Base-by-base conservation (phyloP, 1,140 invertebrate species). In the Pararge aegeria region DNA sequence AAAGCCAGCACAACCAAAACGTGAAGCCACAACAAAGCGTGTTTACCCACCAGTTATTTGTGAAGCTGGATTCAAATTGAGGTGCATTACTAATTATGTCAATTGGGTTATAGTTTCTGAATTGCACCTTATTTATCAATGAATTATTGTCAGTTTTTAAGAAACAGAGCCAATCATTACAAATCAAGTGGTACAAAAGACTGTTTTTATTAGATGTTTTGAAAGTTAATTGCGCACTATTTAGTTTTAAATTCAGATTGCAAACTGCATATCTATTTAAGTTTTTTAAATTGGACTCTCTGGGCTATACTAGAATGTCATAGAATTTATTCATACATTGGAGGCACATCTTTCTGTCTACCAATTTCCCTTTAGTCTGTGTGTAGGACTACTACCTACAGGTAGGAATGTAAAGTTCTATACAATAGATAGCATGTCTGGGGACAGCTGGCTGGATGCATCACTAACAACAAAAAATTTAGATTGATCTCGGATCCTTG, bases 381-480 rank as follows among this genome's bases (percentile, higher is more conserved):
- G 12, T 49, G 13, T 16, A 29, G 44, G 19, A 21, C 19, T 16
- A 21, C 19, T 16, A 53, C 50, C 58, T 44, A 54, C 29, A 20
- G 58, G 30, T 54, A 48, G 59, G 59, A 61, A 61, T 55, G 59
- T 55, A 61, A 55, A 20, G 10, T 38, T 19, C 40, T 49, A 38
- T 50, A 51, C 42, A 48, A 42, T 44, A 29, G 52, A 37, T 15
- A 20, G 46, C 49, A 46, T 15, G 52, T 61, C 20, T 42, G 52
- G 46, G 52, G 46, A 34, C 21, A 21, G 46, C 3, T 13, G 24
- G 24, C 49, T 53, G 51, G 53, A 54, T 51, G 64, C 20, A 29
- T 55, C 52, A 64, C 68, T 77, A 79, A 82, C 68, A 77, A 80
- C 77, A 71, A 67, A 81, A 78, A 75, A 72, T 74, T 78, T 76